Conservation (phyloP, 2,888 invertebrate species). For the Plusia festucae region DNA sequence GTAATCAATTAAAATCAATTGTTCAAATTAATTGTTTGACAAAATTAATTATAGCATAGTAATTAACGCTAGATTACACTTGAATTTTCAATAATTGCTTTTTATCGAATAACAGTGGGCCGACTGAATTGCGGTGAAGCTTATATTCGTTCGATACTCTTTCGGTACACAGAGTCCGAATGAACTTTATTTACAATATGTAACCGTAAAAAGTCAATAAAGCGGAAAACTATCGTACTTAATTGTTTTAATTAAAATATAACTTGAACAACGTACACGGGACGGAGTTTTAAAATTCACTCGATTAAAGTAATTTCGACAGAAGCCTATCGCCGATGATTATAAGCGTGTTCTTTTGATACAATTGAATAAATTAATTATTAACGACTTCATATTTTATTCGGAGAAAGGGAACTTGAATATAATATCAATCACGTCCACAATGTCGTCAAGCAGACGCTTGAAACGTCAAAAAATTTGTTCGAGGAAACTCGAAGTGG, state of each 20-base stretch:
- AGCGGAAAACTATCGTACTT: conserved; percentile 83
- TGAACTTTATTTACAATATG: conserved; percentile 79
- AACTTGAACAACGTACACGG: conserved; percentile 47
- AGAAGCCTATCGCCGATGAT: conserved; percentile 39
- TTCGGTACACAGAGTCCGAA: conserved; percentile 72
- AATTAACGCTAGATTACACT: conserved; percentile 62
- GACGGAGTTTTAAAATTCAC: conserved; percentile 37
- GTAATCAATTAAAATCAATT: conserved; percentile 55
- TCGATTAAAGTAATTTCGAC: conserved; percentile 31
- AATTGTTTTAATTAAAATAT: conserved; percentile 84
- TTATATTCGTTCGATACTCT: conserved; percentile 58
- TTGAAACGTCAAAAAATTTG: conserved; percentile 7
- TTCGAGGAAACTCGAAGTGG: not conserved
- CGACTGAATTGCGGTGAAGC: conserved; percentile 57
- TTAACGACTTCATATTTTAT: conserved; percentile 41
- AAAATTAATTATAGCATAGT: conserved; percentile 58
- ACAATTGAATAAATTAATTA: conserved; percentile 48
- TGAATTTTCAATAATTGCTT: conserved; percentile 61
- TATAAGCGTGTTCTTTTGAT: conserved; percentile 32
- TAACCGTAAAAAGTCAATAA: conserved; percentile 82
- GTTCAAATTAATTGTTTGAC: conserved; percentile 51
- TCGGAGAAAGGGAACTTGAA: conserved; percentile 28
- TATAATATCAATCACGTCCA: conserved; percentile 44
- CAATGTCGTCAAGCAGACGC: conserved; percentile 27
- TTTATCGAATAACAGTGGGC: conserved; percentile 55